Conservation (phyloP, 1,140 invertebrate genomes). For the Heliconius melpomene region DNA sequence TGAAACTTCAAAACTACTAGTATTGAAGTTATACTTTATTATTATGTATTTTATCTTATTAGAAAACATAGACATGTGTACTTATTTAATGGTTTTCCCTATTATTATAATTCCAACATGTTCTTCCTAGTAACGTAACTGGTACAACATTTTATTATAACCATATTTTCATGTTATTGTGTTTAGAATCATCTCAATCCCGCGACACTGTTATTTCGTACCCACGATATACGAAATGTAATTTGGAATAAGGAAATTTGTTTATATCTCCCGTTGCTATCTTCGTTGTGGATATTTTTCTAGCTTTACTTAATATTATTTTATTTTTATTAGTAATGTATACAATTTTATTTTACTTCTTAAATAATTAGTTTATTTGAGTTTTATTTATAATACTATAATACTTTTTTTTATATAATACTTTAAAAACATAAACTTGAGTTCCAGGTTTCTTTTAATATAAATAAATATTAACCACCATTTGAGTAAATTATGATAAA, state of each 20-base stretch:
- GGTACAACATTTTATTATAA: constrained; percentile 22
- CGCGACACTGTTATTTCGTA: constrained; percentile 4
- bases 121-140: constrained; percentile 9
- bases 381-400: background rate
- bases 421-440: too few relatives aligned
- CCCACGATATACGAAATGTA: constrained; percentile 10
- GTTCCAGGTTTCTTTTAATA: too few relatives aligned
- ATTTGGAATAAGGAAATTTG: constrained; percentile 14
- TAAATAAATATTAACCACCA: too few relatives aligned
- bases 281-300: background rate
- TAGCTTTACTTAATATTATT: background rate
- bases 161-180: constrained; percentile 23
- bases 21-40: too few relatives aligned
- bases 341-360: too few relatives aligned
- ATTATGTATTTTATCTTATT: too few relatives aligned
- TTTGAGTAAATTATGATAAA: too few relatives aligned
- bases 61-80: too few relatives aligned
- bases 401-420: too few relatives aligned
- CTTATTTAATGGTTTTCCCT: background rate
- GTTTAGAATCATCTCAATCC: constrained; percentile 2
- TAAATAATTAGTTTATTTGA: background rate
- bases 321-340: background rate
- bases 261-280: background rate
- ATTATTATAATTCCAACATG: background rate
- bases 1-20: too few relatives aligned